Evolutionary conservation across 2,888 invertebrate species (phyloP), one percentile per base, ranked within the genome.

Genomic region (Peribatodes rhomboidaria): DNA sequence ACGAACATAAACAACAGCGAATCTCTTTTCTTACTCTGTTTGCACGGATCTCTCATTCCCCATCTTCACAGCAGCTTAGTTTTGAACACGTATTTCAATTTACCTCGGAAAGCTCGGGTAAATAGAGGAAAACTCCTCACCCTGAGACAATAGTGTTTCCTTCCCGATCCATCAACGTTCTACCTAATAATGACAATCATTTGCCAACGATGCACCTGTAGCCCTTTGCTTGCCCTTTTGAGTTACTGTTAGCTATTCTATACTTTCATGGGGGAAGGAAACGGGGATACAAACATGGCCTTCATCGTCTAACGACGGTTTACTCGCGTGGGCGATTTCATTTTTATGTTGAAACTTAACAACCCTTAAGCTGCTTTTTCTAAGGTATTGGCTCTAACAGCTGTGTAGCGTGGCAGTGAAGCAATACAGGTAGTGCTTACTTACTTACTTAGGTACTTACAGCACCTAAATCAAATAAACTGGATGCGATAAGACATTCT

Each of bases 101-200:
- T 16, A 35, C 14, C 31, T 14, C 14, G 16, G 31, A 42, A 35
- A 59, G 4, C 57, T 14, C 37, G 42, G 42, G 39, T 46, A 49
- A 63, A 68, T 55, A 63, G 62, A 65, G 56, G 61, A 50, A 61
- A 35, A 16, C 52, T 52, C n/a, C 14, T 44, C 56, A 49, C 58
- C 59, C 57, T n/a, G 50, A 57, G 54, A 64, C 60, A 68, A 68
- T 60, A 39, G 41, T 44, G 44, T 53, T 54, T 46, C 55, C 67
- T 39, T 37, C 16, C 49, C 68, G 58, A 82, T 84, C 75, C 75
- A 78, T 85, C 85, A 85, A 76, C 68, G 79, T 74, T 73, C 65
- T 67, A 62, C 57, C 73, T 78, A 82, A 84, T 85, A 81, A 82
- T 80, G 69, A 76, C 70, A 69, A 69, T 76, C 78, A 81, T 83